Percentiles rank a stretch among this genome's conserved stretches.
Evolutionary conservation across 2,113 vertebrate species (phyloP).

Genomic region (Psephotus haematonotus): DNA sequence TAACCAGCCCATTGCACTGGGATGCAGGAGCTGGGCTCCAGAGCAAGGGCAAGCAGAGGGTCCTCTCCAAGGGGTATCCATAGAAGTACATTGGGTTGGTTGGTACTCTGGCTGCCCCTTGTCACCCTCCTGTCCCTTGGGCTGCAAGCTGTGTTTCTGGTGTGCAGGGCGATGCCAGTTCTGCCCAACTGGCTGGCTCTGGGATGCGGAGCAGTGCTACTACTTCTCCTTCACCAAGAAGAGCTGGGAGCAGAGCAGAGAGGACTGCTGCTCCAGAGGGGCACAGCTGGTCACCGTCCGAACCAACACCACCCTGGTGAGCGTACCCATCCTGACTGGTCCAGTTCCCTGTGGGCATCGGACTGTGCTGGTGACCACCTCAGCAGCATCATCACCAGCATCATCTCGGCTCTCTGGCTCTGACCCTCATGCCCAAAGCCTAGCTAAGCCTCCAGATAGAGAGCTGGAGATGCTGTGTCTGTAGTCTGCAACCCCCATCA

Average conservation of each 20-base stretch:
- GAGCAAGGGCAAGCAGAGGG: not conserved
- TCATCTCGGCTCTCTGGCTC: not conserved
- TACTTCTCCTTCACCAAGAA: conserved; percentile 37
- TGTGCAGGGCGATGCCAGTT: not conserved
- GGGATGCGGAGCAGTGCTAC: conserved; percentile 1
- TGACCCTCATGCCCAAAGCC: not conserved
- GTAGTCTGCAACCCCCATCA: fast-evolving
- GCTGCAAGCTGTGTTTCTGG: not conserved
- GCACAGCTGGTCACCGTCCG: not conserved
- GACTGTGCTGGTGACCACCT: not conserved
- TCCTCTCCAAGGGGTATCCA: fast-evolving
- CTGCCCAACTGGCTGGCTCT: not conserved
- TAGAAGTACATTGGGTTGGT: fast-evolving
- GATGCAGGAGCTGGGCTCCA: not conserved
- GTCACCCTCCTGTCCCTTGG: not conserved
- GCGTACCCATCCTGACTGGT: not conserved
- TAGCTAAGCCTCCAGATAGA: not conserved
- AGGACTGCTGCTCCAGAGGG: conserved; percentile 22
- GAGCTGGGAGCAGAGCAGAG: conserved; percentile 43
- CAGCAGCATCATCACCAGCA: not conserved
- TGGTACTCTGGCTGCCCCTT: not conserved
- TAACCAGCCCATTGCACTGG: not conserved
- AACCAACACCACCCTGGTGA: conserved; percentile 34
- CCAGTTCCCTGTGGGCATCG: fast-evolving
- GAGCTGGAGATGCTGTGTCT: not conserved